Conservation (phyloP, 1,140 invertebrate species). For the Eurosta solidaginis region DNA sequence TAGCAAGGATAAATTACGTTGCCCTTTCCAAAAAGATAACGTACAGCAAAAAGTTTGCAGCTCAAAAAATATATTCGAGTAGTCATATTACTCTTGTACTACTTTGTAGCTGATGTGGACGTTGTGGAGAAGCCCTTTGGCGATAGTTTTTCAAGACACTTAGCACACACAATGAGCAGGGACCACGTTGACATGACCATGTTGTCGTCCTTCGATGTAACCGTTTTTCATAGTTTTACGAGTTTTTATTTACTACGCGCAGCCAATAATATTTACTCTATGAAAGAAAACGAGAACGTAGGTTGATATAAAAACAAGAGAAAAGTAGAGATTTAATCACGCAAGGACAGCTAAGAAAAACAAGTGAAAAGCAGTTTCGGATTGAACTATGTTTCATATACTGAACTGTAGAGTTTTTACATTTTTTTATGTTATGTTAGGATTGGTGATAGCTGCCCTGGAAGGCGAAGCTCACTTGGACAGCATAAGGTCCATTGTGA, state of each 20-base stretch:
- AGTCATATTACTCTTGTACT: background rate
- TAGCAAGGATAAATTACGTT: background rate
- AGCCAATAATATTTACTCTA: background rate
- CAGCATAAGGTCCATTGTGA: no score
- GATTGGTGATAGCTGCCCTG: no score
- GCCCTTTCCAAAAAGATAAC: background rate
- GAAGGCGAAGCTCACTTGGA: no score
- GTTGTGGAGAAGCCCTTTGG: background rate
- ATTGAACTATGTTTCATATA: no score
- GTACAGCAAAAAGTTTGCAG: background rate
- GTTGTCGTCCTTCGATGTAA: background rate
- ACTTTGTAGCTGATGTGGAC: background rate
- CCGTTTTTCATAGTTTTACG: background rate
- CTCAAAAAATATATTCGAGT: background rate
- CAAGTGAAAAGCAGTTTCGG: no score
- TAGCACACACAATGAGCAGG: background rate
- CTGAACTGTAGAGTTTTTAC: no score
- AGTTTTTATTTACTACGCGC: background rate
- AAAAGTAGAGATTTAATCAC: no score
- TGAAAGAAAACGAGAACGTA: no score
- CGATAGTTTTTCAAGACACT: slow-evolving; percentile 2
- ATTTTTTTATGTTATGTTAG: no score
- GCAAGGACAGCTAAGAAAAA: no score
- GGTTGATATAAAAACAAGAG: no score
- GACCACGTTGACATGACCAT: background rate